Percentiles rank a stretch among this genome's conserved stretches.
phyloP scores from a whole-genome alignment of 1,140 invertebrate species.

The Leptestheria dahalacensis region DNA sequence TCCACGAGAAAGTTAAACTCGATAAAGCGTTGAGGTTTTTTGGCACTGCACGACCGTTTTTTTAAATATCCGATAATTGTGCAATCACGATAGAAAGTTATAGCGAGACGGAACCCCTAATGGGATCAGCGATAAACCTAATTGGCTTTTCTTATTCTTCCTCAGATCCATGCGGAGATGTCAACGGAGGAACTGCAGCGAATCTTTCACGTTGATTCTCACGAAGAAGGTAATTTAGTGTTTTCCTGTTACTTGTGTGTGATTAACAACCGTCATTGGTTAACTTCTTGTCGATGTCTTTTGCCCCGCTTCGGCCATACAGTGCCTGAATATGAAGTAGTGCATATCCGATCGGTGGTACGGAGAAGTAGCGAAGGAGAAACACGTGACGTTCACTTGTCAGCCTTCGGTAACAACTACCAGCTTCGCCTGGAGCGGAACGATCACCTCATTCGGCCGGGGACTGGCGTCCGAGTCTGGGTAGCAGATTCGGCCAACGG shows the following conservation, averaged over 20 bases:
- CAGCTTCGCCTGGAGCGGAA: conserved; percentile 55
- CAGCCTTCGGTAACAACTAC: conserved; percentile 17
- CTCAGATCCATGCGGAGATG: conserved; percentile 60
- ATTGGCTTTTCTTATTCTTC: conserved; percentile 2
- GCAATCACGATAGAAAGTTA: too few relatives aligned
- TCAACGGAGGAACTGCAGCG: conserved; percentile 55
- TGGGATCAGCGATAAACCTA: too few relatives aligned
- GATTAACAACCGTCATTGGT: not conserved
- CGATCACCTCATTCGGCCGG: conserved; percentile 38
- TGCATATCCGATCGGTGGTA: conserved; percentile 30
- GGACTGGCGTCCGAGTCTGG: conserved; percentile 58
- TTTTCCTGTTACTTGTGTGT: not conserved
- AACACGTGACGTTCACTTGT: conserved; percentile 14
- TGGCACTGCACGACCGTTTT: not conserved
- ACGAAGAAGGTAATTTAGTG: conserved; percentile 43
- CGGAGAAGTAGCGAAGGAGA: conserved; percentile 16
- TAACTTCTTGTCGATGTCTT: not conserved
- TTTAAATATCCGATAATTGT: too few relatives aligned
- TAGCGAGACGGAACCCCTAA: too few relatives aligned
- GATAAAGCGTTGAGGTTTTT: not conserved
- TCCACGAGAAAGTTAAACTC: not conserved
- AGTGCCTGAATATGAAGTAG: conserved; percentile 52
- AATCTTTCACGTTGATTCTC: conserved; percentile 62
- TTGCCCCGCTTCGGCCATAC: conserved; percentile 19
- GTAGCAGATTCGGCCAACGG: conserved; percentile 39